Conservation (phyloP, 1,140 invertebrate genomes). For the Drosophila suzukii region DNA sequence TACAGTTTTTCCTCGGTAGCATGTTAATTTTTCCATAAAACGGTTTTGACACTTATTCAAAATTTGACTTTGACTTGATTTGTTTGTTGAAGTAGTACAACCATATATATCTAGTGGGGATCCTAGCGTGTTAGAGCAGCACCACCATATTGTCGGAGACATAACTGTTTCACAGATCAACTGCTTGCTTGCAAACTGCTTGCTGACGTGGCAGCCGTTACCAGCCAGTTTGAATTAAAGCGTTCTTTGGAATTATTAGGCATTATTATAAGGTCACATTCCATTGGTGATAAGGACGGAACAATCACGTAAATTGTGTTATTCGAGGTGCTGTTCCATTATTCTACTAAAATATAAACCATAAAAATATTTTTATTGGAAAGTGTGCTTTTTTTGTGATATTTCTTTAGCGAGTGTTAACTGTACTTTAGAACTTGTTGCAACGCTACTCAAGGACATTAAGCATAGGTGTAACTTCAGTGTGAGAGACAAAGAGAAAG, state of each 20-base stretch:
- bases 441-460: conserved; percentile 57
- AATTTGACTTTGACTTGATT: not conserved
- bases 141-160: too few species aligned
- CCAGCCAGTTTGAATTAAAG: not conserved
- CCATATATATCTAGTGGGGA: not conserved
- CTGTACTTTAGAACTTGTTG: conserved; percentile 36
- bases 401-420: not conserved
- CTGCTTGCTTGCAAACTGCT: not conserved
- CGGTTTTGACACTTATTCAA: not conserved
- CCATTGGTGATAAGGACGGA: not conserved
- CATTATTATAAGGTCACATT: not conserved
- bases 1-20: not conserved
- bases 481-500: not conserved
- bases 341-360: too few species aligned
- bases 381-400: not conserved
- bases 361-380: too few species aligned
- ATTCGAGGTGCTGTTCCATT: too few species aligned
- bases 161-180: too few species aligned
- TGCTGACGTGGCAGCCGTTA: not conserved
- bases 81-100: not conserved
- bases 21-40: not conserved
- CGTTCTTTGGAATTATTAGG: not conserved
- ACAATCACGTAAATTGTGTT: too few species aligned
- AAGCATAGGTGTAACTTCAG: conserved; percentile 24
- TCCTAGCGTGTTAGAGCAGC: not conserved